Evolutionary conservation across 2,797 vertebrate species (phyloP).

Genomic region (Cossypha caffra): DNA sequence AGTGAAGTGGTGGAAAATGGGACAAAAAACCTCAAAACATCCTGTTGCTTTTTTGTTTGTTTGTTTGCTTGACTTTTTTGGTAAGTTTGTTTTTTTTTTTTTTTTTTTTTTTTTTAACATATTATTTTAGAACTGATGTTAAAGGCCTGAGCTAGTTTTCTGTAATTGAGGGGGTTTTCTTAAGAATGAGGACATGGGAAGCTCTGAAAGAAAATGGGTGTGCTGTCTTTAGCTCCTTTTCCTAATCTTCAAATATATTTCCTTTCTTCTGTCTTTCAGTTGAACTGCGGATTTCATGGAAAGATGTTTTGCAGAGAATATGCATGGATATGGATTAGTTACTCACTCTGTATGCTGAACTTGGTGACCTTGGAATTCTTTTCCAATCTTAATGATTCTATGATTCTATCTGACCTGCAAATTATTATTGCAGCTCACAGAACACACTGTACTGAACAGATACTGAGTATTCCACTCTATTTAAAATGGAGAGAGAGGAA

Average conservation of each 20-base stretch:
- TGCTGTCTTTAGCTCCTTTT: not conserved
- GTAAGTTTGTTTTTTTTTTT: too few species aligned
- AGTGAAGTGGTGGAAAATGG: not conserved
- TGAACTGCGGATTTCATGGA: not conserved
- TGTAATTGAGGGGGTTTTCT: fast-evolving
- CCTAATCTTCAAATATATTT: not conserved
- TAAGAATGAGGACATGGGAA: not conserved
- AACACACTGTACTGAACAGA: not conserved
- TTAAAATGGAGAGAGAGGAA: not conserved
- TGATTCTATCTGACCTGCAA: not conserved
- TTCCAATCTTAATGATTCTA: not conserved
- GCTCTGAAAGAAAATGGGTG: not conserved
- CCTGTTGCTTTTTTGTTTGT: not conserved
- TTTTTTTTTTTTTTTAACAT: not conserved
- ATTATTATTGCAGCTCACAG: not conserved
- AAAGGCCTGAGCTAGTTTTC: not conserved
- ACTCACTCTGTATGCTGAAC: not conserved
- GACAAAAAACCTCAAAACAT: not conserved
- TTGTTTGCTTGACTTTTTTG: too few species aligned
- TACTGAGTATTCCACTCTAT: not conserved
- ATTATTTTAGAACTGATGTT: not conserved
- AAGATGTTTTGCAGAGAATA: not conserved
- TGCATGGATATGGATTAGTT: not conserved
- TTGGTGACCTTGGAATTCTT: not conserved
- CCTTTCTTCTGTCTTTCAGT: not conserved